Percentiles rank a stretch among this genome's conserved stretches.
phyloP scores from a whole-genome alignment of 2,797 vertebrate species.

The Telmatherina bonti region DNA sequence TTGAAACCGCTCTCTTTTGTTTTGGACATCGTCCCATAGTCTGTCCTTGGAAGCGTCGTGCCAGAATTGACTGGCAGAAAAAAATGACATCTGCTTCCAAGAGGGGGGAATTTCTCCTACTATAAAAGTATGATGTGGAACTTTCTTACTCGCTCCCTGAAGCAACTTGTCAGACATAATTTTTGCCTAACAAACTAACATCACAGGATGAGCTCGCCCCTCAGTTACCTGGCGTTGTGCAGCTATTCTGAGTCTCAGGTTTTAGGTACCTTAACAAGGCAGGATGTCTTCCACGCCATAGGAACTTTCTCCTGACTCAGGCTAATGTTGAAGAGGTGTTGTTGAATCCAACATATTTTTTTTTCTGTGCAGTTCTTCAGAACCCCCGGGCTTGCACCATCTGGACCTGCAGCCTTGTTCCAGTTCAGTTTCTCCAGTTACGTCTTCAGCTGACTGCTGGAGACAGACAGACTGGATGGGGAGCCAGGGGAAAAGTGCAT shows the following conservation, averaged over 20 bases:
- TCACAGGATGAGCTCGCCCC: not conserved
- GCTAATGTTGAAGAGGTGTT: not conserved
- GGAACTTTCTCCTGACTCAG: not conserved
- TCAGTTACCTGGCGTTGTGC: not conserved
- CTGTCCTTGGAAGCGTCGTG: not conserved
- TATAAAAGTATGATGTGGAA: not conserved
- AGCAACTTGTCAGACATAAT: not conserved
- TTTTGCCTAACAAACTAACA: not conserved
- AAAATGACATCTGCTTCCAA: not conserved
- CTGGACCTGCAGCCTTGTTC: too few relatives aligned
- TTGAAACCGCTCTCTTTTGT: constrained; percentile 2
- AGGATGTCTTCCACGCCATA: not conserved
- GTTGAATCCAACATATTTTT: not conserved
- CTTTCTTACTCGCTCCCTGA: not conserved
- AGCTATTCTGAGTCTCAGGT: not conserved
- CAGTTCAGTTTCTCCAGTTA: not conserved
- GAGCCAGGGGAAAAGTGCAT: not conserved
- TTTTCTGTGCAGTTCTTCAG: not conserved
- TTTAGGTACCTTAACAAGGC: not conserved
- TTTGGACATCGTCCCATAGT: not conserved
- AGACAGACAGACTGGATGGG: not conserved
- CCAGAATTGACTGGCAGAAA: not conserved
- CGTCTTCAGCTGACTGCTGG: not conserved
- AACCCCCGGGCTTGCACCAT: not conserved
- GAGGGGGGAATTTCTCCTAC: not conserved